Percentiles rank a stretch among this genome's conserved stretches.
These are phyloP conservation scores for Echiichthys vipera DNA, from an alignment of 2,797 vertebrate genomes.

Conservation along the genomic window DNA sequence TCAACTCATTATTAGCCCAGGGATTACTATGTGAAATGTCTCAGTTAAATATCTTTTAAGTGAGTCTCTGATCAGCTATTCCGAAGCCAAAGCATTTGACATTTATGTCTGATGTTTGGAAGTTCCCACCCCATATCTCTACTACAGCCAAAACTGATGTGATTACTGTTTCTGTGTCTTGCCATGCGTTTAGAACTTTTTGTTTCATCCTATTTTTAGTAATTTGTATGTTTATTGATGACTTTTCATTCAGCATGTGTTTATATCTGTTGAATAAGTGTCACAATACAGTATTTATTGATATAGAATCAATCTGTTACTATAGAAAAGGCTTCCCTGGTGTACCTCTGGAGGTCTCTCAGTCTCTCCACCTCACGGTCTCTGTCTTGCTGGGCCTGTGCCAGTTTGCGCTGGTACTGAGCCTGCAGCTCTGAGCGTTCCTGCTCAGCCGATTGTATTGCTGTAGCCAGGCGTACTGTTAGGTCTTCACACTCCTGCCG, in stretches of 20 bases:
- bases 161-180: background rate
- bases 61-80: no score
- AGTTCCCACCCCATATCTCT: no score
- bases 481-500: slow-evolving; percentile 86
- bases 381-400: slow-evolving; percentile 83
- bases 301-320: background rate
- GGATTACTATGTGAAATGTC: no score
- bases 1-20: no score
- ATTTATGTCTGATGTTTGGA: no score
- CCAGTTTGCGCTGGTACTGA: slow-evolving; percentile 87
- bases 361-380: slow-evolving; percentile 88
- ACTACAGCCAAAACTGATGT: no score
- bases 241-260: background rate
- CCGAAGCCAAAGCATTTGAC: no score
- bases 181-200: background rate
- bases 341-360: slow-evolving; percentile 89
- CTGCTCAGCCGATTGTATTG: slow-evolving; percentile 78
- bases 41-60: no score
- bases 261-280: background rate
- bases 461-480: slow-evolving; percentile 73
- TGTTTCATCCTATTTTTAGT: background rate
- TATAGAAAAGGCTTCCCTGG: background rate
- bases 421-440: slow-evolving; percentile 84
- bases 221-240: background rate
- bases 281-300: background rate